A percentile compares a stretch with the other conserved stretches of the same genome.
Evolutionary conservation across 2,888 invertebrate species (phyloP).

Genomic region (Steinernema hermaphroditum): DNA sequence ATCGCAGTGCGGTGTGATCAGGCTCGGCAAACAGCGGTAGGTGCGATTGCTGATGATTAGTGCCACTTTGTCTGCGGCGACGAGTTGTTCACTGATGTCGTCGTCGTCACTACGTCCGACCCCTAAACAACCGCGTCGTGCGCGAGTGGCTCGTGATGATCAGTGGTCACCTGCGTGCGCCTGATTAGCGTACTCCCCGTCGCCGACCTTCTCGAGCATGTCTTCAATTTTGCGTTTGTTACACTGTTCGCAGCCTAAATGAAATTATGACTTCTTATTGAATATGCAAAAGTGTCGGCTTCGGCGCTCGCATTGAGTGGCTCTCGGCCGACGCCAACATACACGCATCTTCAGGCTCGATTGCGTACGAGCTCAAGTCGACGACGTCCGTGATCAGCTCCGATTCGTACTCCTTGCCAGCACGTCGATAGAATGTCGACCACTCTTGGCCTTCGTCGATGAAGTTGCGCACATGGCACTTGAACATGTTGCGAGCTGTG

Average conservation of each 20-base stretch:
- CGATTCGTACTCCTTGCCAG: slow-evolving; percentile 50
- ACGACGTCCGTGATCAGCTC: slow-evolving; percentile 51
- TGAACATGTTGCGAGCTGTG: slow-evolving; percentile 50
- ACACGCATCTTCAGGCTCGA: slow-evolving; percentile 4
- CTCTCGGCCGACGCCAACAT: neutral
- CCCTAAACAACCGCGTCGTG: neutral
- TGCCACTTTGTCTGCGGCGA: slow-evolving; percentile 69
- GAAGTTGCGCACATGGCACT: slow-evolving; percentile 44
- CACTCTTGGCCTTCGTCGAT: slow-evolving; percentile 45
- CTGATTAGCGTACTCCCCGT: neutral
- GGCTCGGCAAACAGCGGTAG: slow-evolving; percentile 58
- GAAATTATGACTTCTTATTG: neutral
- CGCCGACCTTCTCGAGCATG: slow-evolving; percentile 44
- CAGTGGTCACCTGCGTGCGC: slow-evolving; percentile 24
- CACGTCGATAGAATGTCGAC: slow-evolving; percentile 45
- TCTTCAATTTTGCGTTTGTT: slow-evolving; percentile 45
- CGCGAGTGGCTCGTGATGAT: neutral
- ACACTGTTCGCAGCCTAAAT: slow-evolving; percentile 52
- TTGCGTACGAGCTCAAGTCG: slow-evolving; percentile 44
- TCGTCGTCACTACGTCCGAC: slow-evolving; percentile 2
- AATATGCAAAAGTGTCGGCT: neutral
- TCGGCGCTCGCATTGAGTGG: slow-evolving; percentile 35
- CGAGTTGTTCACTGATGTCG: slow-evolving; percentile 36
- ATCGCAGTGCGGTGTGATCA: slow-evolving; percentile 66
- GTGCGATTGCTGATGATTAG: slow-evolving; percentile 68